Evolutionary conservation across 2,888 invertebrate species (phyloP).

Genomic region (Tridacna gigas): DNA sequence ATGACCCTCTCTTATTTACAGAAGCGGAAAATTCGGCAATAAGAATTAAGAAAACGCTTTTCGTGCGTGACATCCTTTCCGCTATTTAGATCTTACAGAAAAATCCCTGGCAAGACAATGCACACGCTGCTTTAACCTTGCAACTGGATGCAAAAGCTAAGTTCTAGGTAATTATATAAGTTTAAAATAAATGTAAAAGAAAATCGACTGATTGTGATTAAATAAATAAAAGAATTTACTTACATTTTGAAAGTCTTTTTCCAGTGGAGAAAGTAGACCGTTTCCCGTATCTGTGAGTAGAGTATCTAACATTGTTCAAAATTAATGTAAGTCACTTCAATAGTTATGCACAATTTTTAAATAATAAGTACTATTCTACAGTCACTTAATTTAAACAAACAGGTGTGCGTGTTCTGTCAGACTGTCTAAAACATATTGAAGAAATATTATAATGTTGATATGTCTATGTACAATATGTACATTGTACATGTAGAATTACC

Average conservation of each 20-base stretch:
- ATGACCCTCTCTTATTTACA: too few species aligned
- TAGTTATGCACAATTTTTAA: slow-evolving; percentile 38
- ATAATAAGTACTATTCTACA: slow-evolving; percentile 20
- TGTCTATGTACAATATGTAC: slow-evolving; percentile 19
- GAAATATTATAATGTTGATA: slow-evolving; percentile 32
- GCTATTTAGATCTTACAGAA: too few species aligned
- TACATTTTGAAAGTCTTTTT: slow-evolving; percentile 67
- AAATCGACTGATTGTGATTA: background rate
- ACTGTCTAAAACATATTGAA: slow-evolving; percentile 56
- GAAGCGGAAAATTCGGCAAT: too few species aligned
- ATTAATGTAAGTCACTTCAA: background rate
- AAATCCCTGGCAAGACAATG: too few species aligned
- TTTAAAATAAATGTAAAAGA: background rate
- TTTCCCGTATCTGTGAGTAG: slow-evolving; percentile 22
- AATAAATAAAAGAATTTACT: slow-evolving; percentile 46
- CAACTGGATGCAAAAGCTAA: too few species aligned
- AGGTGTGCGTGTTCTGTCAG: slow-evolving; percentile 50
- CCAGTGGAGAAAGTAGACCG: slow-evolving; percentile 24
- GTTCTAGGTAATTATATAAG: background rate
- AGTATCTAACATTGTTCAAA: slow-evolving; percentile 23
- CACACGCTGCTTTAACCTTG: too few species aligned
- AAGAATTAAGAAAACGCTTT: too few species aligned
- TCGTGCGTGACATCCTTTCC: too few species aligned
- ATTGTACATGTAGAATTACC: slow-evolving; percentile 37
- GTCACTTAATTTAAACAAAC: slow-evolving; percentile 37